Evolutionary conservation across 2,888 invertebrate species (phyloP).

Genomic region (Scaptomyza flava): DNA sequence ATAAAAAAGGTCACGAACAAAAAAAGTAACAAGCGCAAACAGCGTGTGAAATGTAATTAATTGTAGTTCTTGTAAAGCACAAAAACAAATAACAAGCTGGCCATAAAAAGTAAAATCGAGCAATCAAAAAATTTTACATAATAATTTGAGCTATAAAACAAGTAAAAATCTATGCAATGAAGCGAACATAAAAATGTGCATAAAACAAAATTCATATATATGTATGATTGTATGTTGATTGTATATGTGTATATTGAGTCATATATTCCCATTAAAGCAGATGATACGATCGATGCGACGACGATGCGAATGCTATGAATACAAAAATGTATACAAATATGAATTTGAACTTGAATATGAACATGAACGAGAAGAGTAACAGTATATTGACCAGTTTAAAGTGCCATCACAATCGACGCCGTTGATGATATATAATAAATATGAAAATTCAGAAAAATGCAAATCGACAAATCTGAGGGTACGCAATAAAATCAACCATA

Average conservation of each 20-base stretch:
- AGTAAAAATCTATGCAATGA: constrained; percentile 17
- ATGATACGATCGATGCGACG: constrained; percentile 19
- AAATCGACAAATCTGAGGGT: constrained; percentile 64
- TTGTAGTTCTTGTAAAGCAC: constrained; percentile 37
- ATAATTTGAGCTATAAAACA: constrained; percentile 29
- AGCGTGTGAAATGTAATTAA: constrained; percentile 57
- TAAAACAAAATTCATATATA: constrained; percentile 16
- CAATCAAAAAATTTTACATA: constrained; percentile 21
- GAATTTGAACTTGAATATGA: constrained; percentile 29
- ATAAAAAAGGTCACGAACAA: constrained; percentile 3
- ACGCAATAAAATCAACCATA: constrained; percentile 66
- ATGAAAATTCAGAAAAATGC: constrained; percentile 67
- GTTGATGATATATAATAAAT: constrained; percentile 59
- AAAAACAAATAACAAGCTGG: constrained; percentile 14
- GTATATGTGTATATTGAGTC: constrained; percentile 10
- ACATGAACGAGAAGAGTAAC: constrained; percentile 22
- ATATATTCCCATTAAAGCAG: constrained; percentile 22
- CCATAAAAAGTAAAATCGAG: constrained; percentile 22
- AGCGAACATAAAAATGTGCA: constrained; percentile 21
- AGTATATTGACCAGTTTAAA: constrained; percentile 48
- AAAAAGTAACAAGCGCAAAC: constrained; percentile 23
- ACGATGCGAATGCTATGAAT: constrained; percentile 38
- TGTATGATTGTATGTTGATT: not conserved
- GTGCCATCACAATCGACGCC: constrained; percentile 44
- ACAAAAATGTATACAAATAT: constrained; percentile 26